Evolutionary conservation across 2,888 invertebrate genomes (phyloP).

Genomic region (Linhomoeus sp.): DNA sequence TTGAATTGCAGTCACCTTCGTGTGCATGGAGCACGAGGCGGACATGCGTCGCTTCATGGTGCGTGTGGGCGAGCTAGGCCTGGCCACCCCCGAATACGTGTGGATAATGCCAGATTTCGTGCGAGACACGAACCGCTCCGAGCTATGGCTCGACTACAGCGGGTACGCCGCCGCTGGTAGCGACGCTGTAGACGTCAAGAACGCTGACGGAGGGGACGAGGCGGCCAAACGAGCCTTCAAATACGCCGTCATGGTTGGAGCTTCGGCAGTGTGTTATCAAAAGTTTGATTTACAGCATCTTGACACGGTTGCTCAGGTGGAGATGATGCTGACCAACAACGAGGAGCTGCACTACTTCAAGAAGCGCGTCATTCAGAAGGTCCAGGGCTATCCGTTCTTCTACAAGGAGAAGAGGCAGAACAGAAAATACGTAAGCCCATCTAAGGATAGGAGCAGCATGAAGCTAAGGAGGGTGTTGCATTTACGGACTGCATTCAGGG

Average conservation of each 20-base stretch:
- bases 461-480: no score
- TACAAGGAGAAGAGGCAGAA: neutral
- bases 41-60: constrained; percentile 4
- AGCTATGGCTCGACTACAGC: constrained; percentile 2
- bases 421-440: constrained; percentile 3
- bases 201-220: neutral
- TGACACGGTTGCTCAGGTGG: no score
- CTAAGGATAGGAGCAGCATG: no score
- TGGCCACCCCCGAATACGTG: constrained; percentile 2
- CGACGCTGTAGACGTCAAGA: neutral
- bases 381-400: constrained; percentile 2
- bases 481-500: no score
- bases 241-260: neutral
- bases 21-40: constrained; percentile 4
- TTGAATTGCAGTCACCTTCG: constrained; percentile 2
- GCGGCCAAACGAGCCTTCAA: constrained; percentile 4
- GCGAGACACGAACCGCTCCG: constrained; percentile 3
- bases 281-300: no score
- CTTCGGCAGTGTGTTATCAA: no score
- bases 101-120: constrained; percentile 5
- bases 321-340: neutral
- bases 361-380: constrained; percentile 1
- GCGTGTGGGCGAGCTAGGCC: neutral
- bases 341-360: constrained; percentile 6
- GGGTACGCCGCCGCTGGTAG: neutral